Evolutionary conservation across 2,888 invertebrate genomes (phyloP).

Genomic region (Andrena chrysosceles): DNA sequence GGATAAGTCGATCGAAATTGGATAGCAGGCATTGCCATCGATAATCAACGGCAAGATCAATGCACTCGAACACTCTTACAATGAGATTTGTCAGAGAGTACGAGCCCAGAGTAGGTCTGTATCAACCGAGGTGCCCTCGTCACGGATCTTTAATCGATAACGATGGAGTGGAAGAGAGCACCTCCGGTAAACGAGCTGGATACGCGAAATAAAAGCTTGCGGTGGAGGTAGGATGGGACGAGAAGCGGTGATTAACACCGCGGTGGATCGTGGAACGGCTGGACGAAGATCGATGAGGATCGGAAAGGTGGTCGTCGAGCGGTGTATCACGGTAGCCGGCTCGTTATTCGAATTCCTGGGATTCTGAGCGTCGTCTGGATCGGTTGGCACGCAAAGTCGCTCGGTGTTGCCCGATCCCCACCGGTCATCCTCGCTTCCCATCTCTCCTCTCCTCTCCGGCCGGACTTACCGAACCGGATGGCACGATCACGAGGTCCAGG

Average conservation of each 20-base stretch:
- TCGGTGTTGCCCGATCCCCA: constrained; percentile 3
- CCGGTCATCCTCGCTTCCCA: constrained; percentile 9
- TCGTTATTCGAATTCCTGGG: constrained; percentile 76
- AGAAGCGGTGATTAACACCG: constrained; percentile 58
- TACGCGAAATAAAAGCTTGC: constrained; percentile 13
- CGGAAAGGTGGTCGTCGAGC: constrained; percentile 60
- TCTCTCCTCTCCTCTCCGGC: constrained; percentile 34
- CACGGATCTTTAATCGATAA: constrained; percentile 34
- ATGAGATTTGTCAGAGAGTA: too few relatives aligned
- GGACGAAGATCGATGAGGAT: constrained; percentile 71
- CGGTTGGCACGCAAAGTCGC: constrained; percentile 57
- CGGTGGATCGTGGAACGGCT: constrained; percentile 44
- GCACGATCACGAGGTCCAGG: constrained; percentile 70
- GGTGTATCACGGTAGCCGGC: constrained; percentile 71
- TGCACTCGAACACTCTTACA: background rate
- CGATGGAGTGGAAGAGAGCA: background rate
- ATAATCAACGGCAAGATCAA: constrained; percentile 23
- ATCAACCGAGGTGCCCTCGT: background rate
- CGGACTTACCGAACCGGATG: constrained; percentile 76
- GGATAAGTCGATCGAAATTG: constrained; percentile 67
- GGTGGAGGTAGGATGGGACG: background rate
- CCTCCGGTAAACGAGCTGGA: constrained; percentile 2
- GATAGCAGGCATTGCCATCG: constrained; percentile 29
- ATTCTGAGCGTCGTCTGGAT: constrained; percentile 66
- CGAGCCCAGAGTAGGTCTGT: background rate